These are phyloP conservation scores for Pammene fasciana DNA, from an alignment of 2,888 invertebrate genomes.

Conservation along the genomic window DNA sequence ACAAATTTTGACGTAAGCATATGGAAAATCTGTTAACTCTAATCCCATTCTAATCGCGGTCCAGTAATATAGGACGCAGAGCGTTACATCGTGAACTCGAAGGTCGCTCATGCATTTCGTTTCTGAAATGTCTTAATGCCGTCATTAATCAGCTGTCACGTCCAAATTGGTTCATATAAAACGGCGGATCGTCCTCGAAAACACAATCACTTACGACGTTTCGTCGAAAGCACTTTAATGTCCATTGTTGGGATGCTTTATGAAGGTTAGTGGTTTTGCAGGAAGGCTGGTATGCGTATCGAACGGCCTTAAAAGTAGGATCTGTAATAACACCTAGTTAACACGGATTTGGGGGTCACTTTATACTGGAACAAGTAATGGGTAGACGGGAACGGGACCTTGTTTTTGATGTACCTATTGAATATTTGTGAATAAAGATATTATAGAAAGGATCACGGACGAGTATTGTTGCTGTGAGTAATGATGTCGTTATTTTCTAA, in stretches of 20 bases:
- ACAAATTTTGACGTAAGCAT: too few relatives aligned
- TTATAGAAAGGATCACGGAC: background rate
- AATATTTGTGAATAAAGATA: background rate
- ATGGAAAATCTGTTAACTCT: too few relatives aligned
- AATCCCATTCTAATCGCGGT: too few relatives aligned
- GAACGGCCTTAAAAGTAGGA: background rate
- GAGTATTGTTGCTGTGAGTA: background rate
- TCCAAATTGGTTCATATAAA: conserved; percentile 11
- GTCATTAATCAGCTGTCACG: conserved; percentile 47
- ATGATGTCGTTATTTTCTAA: conserved; percentile 7
- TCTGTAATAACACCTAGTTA: background rate
- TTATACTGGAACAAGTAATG: background rate
- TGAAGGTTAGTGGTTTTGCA: conserved; percentile 10
- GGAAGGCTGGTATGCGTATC: background rate
- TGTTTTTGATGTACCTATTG: conserved; percentile 31
- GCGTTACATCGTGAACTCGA: too few relatives aligned
- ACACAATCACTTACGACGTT: background rate
- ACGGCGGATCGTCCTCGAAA: background rate
- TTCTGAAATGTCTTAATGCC: background rate
- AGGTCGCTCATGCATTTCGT: background rate
- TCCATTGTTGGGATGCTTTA: conserved; percentile 43
- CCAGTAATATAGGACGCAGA: too few relatives aligned
- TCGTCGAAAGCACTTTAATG: conserved; percentile 39
- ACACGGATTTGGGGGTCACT: background rate
- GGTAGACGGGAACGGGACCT: background rate